Evolutionary conservation across 2,797 vertebrate genomes (phyloP).

Genomic region (Pipistrellus pipistrellus): DNA sequence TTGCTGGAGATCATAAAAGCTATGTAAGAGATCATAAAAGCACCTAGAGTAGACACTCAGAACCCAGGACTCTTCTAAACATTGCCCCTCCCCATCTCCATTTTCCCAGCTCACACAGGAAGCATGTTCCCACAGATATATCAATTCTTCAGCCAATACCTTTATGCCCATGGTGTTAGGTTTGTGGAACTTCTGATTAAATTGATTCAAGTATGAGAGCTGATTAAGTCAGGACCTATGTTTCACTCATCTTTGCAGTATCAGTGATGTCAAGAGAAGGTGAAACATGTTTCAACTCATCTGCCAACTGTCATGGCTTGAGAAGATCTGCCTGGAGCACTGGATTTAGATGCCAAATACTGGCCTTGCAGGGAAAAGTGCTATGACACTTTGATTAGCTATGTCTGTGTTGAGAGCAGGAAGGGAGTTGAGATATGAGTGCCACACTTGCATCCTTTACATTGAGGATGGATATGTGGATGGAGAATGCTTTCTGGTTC

Average conservation of each 20-base stretch:
- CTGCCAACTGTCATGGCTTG: not conserved
- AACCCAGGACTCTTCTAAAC: not conserved
- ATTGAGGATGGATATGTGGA: not conserved
- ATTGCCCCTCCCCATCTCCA: too few species aligned
- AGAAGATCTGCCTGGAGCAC: not conserved
- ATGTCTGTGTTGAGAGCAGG: constrained; percentile 35
- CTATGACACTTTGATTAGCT: constrained; percentile 49
- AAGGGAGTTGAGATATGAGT: not conserved
- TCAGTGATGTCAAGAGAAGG: not conserved
- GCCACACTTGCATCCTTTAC: not conserved
- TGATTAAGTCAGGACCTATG: not conserved
- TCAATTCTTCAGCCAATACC: not conserved
- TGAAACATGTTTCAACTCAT: constrained; percentile 33
- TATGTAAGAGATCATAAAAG: not conserved
- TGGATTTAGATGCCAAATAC: constrained; percentile 13
- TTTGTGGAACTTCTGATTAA: not conserved
- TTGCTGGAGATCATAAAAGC: not conserved
- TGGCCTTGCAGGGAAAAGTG: not conserved
- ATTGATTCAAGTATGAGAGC: not conserved
- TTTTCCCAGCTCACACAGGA: not conserved
- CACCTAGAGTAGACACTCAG: not conserved
- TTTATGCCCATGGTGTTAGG: not conserved
- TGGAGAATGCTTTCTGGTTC: not conserved
- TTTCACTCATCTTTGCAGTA: not conserved
- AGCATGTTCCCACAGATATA: not conserved